Evolutionary conservation across 23 tunicate species (phyloP).

Genomic region (Halocynthia aurantium): DNA sequence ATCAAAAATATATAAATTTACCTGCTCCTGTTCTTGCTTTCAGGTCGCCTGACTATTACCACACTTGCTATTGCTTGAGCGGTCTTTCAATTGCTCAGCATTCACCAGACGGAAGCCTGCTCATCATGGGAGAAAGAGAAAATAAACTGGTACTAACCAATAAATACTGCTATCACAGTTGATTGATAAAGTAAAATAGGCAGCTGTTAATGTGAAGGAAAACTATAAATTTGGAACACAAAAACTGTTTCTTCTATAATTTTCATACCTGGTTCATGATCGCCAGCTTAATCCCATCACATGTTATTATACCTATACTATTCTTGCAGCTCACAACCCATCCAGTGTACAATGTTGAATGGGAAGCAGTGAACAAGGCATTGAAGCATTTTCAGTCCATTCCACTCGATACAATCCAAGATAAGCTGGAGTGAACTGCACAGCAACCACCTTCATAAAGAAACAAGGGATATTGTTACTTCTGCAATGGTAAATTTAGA

Average conservation of each 20-base stretch:
- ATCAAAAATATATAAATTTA: not conserved
- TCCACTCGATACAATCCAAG: no score
- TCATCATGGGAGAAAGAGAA: slow-evolving; percentile 37
- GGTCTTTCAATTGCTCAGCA: slow-evolving; percentile 92
- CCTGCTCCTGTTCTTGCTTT: not conserved
- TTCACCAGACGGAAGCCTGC: slow-evolving; percentile 21
- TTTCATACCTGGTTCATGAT: not conserved
- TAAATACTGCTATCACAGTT: no score
- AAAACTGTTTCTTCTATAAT: no score
- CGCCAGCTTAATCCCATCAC: not conserved
- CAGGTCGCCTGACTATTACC: slow-evolving; percentile 89
- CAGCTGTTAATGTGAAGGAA: not conserved
- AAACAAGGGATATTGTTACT: no score
- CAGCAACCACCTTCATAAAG: no score
- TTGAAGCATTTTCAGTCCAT: no score
- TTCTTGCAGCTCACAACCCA: slow-evolving; percentile 44
- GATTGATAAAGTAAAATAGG: not conserved
- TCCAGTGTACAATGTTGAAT: slow-evolving; percentile 65
- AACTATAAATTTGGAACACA: not conserved
- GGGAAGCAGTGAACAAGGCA: slow-evolving; percentile 47
- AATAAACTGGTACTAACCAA: slow-evolving; percentile 41
- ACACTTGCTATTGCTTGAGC: slow-evolving; percentile 86
- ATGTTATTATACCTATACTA: not conserved
- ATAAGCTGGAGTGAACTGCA: no score
- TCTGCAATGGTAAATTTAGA: no score